These are phyloP conservation scores for Melospiza georgiana DNA, from an alignment of 2,113 vertebrate genomes.

Conservation along the genomic window DNA sequence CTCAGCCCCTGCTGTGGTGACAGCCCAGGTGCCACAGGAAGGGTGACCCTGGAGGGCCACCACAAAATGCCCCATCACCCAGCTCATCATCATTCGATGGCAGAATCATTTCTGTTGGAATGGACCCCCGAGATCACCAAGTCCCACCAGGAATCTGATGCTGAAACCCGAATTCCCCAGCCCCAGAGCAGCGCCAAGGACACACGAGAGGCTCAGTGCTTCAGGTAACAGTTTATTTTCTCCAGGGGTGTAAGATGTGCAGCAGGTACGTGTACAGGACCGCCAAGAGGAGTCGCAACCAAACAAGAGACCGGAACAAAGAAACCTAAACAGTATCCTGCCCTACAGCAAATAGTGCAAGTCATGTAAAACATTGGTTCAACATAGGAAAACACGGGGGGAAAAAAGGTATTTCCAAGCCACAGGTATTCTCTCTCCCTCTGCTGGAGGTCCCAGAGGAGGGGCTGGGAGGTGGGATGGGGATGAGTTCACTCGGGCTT, in stretches of 20 bases:
- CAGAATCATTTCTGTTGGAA: not conserved
- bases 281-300: slow-evolving; percentile 16
- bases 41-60: not conserved
- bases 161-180: not conserved
- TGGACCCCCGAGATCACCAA: not conserved
- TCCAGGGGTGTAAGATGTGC: slow-evolving; percentile 58
- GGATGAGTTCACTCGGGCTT: not conserved
- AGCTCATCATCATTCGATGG: fast-evolving
- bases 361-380: slow-evolving; percentile 46
- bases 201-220: not conserved
- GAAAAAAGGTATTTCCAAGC: slow-evolving; percentile 10
- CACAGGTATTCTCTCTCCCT: slow-evolving; percentile 23
- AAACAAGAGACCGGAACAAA: slow-evolving; percentile 14
- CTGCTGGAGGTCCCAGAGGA: not conserved
- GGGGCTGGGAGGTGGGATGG: not conserved
- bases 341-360: slow-evolving; percentile 64
- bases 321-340: slow-evolving; percentile 29
- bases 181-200: not conserved
- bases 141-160: fast-evolving
- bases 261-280: slow-evolving; percentile 51
- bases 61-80: not conserved
- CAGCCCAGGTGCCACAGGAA: not conserved
- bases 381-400: slow-evolving; percentile 15
- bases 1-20: not conserved
- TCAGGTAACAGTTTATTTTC: slow-evolving; percentile 65